Base-by-base conservation (phyloP, 2,797 vertebrate species). In the Hydrocynus forskahlii region DNA sequence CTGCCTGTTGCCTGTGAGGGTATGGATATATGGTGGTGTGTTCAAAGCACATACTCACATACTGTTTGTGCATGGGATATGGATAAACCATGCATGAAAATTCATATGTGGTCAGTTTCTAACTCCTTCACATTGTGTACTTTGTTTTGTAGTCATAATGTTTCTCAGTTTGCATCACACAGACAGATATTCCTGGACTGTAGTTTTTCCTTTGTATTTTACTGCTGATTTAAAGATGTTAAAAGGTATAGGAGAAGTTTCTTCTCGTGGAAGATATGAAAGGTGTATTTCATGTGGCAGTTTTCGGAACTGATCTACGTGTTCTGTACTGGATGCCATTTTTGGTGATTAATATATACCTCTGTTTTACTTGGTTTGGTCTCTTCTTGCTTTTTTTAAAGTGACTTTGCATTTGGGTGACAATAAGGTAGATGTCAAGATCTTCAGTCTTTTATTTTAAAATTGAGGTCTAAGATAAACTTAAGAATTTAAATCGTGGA, bases 1-100 rank as follows among this genome's bases (percentile, higher is more conserved):
- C 85, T 75, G 83, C 54, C 59, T 90, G 86, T 87, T 79, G 72
- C 68, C 66, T 82, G 84, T 77, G 23, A 77, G 40, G 57, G 87
- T 90, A 85, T 87, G 69, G 79, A 81, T 54, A 7, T 70, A 38
- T 69, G 35, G 71, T 81, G 80, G 3, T 38, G 3, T 38, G 21
- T 84, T 70, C 14, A 40, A 69, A 79, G 76, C 60, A 63, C 13
- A 52, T 38, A 14, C 38, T 60, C 50, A 35, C 25, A 1, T 71
- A 43, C 81, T 63, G 7, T 38, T 68, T 75, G 68, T 84, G 81
- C 81, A 88, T 78, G 50, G 25, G 73, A 68, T 82, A 80, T 38
- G n/a, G 57, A 84, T 67, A 48, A 40, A 43, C 38, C 9, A 14
- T 76, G 75, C 79, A 72, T 83, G 77, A 70, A 54, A 4, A 67